A percentile compares a stretch with the other conserved stretches of the same genome.
Evolutionary conservation across 2,888 invertebrate species (phyloP).

Genomic region (Dryococelus australis): DNA sequence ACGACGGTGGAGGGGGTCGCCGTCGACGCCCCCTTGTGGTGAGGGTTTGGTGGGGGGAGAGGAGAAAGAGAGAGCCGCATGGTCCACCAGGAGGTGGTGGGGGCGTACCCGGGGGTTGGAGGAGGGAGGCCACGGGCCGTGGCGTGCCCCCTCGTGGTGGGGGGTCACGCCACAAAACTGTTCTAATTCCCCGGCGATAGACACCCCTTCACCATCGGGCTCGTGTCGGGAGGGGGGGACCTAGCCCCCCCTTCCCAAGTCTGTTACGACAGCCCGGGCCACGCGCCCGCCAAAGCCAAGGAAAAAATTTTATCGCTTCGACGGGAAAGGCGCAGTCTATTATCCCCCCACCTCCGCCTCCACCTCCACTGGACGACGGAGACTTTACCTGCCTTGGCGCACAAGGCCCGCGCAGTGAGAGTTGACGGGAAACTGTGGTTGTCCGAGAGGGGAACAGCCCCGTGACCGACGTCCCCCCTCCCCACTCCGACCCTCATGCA

Average conservation of each 20-base stretch:
- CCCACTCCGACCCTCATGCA: neutral
- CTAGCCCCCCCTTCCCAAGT: neutral
- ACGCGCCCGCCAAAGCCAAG: neutral
- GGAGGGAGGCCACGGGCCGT: neutral
- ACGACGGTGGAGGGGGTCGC: neutral
- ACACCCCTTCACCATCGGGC: neutral
- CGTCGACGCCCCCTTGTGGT: neutral
- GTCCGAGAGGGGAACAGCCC: neutral
- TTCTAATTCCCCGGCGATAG: neutral
- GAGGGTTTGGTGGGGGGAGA: neutral
- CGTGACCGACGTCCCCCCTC: neutral
- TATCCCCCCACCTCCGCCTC: neutral
- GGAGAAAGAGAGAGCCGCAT: neutral
- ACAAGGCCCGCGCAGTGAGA: neutral
- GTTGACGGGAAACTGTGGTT: neutral
- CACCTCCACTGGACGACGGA: neutral
- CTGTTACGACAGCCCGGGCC: neutral
- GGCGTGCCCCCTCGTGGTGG: neutral
- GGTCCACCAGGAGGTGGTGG: neutral
- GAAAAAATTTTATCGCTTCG: neutral
- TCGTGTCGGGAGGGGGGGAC: too few species aligned
- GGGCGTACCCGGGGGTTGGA: neutral
- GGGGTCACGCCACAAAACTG: conserved; percentile 10
- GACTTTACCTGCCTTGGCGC: conserved; percentile 7
- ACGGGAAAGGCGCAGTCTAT: neutral